phyloP scores from a whole-genome alignment of 2,888 invertebrate species.

The Tethea ocularis region DNA sequence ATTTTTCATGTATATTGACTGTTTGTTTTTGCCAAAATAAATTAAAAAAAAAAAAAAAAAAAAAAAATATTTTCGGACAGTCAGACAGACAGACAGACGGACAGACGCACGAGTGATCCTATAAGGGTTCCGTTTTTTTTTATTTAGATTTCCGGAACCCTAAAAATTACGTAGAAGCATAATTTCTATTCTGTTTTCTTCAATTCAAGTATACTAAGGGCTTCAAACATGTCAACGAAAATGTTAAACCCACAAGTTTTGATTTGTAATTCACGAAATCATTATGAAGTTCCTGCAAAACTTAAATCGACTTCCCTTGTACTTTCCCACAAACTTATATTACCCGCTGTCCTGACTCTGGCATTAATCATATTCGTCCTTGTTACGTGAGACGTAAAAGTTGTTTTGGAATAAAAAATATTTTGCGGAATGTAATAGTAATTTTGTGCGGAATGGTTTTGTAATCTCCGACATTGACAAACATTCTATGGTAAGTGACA shows the following conservation, averaged over 20 bases:
- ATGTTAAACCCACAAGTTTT: slow-evolving; percentile 32
- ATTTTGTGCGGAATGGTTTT: not conserved
- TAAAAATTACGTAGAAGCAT: not conserved
- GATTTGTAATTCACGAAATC: slow-evolving; percentile 56
- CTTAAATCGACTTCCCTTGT: slow-evolving; percentile 60
- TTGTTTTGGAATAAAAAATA: not conserved
- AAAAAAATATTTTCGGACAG: no score
- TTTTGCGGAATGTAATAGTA: not conserved
- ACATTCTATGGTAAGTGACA: slow-evolving; percentile 1
- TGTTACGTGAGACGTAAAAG: not conserved
- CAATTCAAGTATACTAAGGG: slow-evolving; percentile 8
- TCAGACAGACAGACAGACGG: no score
- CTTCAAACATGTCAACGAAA: slow-evolving; percentile 31
- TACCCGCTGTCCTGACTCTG: not conserved
- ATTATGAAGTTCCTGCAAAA: slow-evolving; percentile 50
- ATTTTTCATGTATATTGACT: no score
- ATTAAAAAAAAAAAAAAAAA: no score
- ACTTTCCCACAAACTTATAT: slow-evolving; percentile 31
- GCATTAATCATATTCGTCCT: not conserved
- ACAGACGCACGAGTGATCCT: no score
- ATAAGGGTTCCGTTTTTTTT: no score
- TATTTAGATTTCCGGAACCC: no score
- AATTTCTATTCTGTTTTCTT: not conserved
- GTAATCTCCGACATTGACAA: slow-evolving; percentile 4
- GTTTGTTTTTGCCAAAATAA: no score